Evolutionary conservation across 2,888 invertebrate species (phyloP).

Genomic region (Cephus runcator): DNA sequence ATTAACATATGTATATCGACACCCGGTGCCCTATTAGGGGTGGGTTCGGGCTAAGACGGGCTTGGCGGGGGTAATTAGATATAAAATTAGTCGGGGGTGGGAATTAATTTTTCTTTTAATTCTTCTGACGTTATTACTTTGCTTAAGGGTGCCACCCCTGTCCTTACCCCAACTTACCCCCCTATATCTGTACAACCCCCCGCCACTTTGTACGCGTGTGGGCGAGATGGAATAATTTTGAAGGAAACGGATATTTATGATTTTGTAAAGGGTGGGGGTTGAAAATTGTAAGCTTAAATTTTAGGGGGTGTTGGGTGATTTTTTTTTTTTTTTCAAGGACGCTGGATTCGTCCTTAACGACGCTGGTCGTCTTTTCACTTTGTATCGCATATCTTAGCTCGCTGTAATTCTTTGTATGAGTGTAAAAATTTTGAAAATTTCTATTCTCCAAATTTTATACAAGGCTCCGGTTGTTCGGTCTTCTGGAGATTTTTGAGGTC

Average conservation of each 20-base stretch:
- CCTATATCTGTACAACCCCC: not conserved
- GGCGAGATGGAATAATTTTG: not conserved
- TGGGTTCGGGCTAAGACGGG: not conserved
- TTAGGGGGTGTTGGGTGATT: constrained; percentile 6
- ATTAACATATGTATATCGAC: not conserved
- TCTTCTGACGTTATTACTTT: not conserved
- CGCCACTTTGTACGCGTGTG: no score
- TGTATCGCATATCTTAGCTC: not conserved
- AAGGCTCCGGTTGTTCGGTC: not conserved
- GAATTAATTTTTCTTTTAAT: not conserved
- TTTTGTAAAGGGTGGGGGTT: not conserved
- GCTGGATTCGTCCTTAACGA: constrained; percentile 45
- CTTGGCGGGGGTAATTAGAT: not conserved
- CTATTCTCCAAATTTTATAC: not conserved
- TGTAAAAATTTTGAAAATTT: not conserved
- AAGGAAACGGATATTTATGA: not conserved
- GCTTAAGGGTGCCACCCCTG: not conserved
- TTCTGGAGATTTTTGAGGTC: not conserved
- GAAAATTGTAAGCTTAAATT: constrained; percentile 6
- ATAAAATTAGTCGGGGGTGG: not conserved
- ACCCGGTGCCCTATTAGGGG: not conserved
- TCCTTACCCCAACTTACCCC: no score
- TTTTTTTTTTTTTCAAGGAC: constrained; percentile 23
- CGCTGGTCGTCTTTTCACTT: constrained; percentile 44
- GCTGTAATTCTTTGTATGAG: not conserved